Base-by-base conservation (phyloP, 2,797 vertebrate genomes). In the Platyrinchus mystaceus region DNA sequence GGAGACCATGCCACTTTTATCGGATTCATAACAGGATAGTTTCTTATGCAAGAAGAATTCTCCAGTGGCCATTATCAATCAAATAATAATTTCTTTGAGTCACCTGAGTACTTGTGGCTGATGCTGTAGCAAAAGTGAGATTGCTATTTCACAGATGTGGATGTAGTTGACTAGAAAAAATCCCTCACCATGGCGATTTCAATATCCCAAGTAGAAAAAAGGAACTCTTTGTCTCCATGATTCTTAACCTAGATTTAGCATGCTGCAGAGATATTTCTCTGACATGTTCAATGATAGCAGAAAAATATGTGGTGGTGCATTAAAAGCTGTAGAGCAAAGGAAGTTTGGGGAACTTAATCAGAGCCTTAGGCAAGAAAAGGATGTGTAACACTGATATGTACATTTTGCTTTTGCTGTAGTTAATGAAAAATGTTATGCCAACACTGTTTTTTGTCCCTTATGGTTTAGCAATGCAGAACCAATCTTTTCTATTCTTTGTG, bases 361-460 rank as follows among this genome's bases (percentile, higher is more conserved):
- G 87, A 94, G 58, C 71, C 82, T 53, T 84, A 94, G 91, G 95
- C 84, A 95, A 97, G 50, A 67, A 94, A 79, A 69, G 91, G 89
- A 97, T 94, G 83, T 91, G 84, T 96, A 91, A 85, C 90, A 88
- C 92, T 95, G 94, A 96, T 94, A 86, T 66, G 89, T 94, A 93
- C 56, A 17, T 93, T 90, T 97, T 95, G 59, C 80, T 91, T 84
- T 91, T 93, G 78, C 66, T 93, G 36, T 94, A 89, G 58, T 94
- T 98, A 96, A 95, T 96, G 90, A 97, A 96, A 93, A 93, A 92
- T 78, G 68, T 93, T 96, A 89, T 95, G 71, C 70, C 93, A 94
- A 70, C 55, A 73, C 64, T 86, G 16, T 1, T 60, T 74, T 96
- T 91, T 95, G 63, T 96, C 83, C 73, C 92, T 95, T 85, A 93